phyloP scores from a whole-genome alignment of 2,888 invertebrate genomes.

The Lasioglossum calceatum region DNA sequence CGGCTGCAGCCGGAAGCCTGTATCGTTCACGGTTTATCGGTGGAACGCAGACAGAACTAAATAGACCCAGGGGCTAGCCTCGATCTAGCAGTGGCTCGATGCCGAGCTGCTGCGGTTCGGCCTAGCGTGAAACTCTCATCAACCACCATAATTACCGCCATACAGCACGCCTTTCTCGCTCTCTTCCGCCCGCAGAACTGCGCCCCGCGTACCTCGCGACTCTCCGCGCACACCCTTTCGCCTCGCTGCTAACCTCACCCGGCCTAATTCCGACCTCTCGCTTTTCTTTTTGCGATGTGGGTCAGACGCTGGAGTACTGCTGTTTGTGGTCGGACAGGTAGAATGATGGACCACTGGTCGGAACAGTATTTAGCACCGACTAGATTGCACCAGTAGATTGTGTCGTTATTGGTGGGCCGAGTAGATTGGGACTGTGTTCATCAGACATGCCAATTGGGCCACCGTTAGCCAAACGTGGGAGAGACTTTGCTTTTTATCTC shows the following conservation, averaged over 20 bases:
- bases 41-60: slow-evolving; percentile 71
- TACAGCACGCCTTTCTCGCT: slow-evolving; percentile 55
- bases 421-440: not conserved
- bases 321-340: not conserved
- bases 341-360: not conserved
- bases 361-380: not conserved
- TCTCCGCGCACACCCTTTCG: not conserved
- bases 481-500: not conserved
- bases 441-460: not conserved
- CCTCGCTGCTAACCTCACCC: not conserved
- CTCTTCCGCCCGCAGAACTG: slow-evolving; percentile 41
- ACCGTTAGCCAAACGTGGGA: not conserved
- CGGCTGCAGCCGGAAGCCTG: not conserved
- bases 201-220: not conserved
- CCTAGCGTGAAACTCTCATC: slow-evolving; percentile 80
- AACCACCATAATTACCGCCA: slow-evolving; percentile 78
- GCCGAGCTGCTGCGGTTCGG: slow-evolving; percentile 74
- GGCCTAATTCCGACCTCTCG: not conserved
- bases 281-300: not conserved
- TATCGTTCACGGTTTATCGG: slow-evolving; percentile 65
- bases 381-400: not conserved
- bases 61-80: slow-evolving; percentile 72
- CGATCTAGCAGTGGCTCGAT: slow-evolving; percentile 72
- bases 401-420: not conserved
- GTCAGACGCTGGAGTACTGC: not conserved